Conservation (phyloP, 2,797 vertebrate genomes). For the Chelon labrosus region DNA sequence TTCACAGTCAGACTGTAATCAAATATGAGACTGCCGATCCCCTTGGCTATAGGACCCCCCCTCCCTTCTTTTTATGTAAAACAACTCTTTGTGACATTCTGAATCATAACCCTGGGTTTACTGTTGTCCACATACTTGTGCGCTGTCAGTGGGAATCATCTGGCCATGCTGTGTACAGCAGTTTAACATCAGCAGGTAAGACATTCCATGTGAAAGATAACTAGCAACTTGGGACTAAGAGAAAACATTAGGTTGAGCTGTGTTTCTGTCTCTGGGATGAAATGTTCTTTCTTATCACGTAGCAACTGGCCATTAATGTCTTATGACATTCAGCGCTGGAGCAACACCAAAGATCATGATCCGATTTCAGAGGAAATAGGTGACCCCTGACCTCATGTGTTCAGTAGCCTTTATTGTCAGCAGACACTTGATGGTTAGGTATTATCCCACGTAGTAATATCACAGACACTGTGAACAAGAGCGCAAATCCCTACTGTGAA, state of each 20-base stretch:
- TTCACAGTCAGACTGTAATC: constrained; percentile 78
- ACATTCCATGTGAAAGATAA: constrained; percentile 22
- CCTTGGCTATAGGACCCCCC: constrained; percentile 58
- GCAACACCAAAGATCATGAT: constrained; percentile 44
- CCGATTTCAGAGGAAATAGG: constrained; percentile 64
- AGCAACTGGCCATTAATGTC: constrained; percentile 48
- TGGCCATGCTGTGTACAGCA: constrained; percentile 27
- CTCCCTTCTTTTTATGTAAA: constrained; percentile 64
- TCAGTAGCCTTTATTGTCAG: constrained; percentile 37
- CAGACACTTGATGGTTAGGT: constrained; percentile 44
- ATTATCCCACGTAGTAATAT: constrained; percentile 57
- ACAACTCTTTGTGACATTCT: constrained; percentile 70
- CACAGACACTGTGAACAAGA: constrained; percentile 58
- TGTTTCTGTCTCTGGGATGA: constrained; percentile 25
- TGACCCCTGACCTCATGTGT: constrained; percentile 57
- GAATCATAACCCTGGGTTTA: constrained; percentile 69
- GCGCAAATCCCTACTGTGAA: constrained; percentile 62
- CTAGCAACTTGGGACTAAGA: constrained; percentile 31
- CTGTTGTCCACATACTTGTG: constrained; percentile 53
- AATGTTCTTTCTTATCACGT: constrained; percentile 28
- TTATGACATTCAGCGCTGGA: constrained; percentile 11
- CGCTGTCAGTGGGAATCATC: constrained; percentile 48
- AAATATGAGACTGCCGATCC: constrained; percentile 77
- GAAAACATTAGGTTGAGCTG: constrained; percentile 30
- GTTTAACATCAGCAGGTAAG: constrained; percentile 34